Percentiles rank a stretch among this genome's conserved stretches.
These are phyloP conservation scores for Martes martes DNA, from an alignment of 2,113 vertebrate species.

Conservation along the genomic window DNA sequence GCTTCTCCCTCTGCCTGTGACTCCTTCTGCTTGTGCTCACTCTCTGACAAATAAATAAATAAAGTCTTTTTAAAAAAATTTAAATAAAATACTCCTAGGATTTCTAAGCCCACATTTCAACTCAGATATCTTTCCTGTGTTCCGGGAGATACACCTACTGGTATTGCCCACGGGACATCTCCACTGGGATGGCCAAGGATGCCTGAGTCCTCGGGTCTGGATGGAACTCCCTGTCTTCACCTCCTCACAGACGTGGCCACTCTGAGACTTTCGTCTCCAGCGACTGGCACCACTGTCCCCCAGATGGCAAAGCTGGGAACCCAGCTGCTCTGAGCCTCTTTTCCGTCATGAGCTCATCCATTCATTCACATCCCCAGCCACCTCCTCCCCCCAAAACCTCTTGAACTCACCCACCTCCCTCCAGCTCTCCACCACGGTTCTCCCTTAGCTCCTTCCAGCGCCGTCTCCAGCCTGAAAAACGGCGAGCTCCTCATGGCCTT, in stretches of 20 bases:
- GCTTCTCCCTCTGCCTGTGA: no score
- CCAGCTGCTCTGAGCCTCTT: neutral
- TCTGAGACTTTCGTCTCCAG: no score
- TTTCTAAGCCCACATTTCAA: neutral
- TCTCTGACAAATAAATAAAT: no score
- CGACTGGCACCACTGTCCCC: accelerated
- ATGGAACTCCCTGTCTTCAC: neutral
- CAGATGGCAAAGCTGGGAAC: neutral
- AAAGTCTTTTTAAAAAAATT: neutral
- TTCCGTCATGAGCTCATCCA: no score
- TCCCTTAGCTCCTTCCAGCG: neutral
- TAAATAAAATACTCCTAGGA: neutral
- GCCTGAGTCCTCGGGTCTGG: accelerated
- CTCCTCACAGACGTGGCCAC: neutral
- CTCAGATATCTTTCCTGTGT: neutral
- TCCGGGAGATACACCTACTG: neutral
- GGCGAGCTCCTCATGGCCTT: neutral
- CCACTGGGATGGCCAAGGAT: accelerated
- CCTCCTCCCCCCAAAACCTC: accelerated
- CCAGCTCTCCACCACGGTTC: accelerated
- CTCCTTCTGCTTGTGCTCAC: no score
- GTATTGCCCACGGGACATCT: accelerated
- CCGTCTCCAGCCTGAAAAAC: accelerated
- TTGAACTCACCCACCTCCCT: neutral
- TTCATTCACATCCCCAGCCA: no score